Evolutionary conservation across 2,888 invertebrate genomes (phyloP).

Genomic region (Stramonita haemastoma): DNA sequence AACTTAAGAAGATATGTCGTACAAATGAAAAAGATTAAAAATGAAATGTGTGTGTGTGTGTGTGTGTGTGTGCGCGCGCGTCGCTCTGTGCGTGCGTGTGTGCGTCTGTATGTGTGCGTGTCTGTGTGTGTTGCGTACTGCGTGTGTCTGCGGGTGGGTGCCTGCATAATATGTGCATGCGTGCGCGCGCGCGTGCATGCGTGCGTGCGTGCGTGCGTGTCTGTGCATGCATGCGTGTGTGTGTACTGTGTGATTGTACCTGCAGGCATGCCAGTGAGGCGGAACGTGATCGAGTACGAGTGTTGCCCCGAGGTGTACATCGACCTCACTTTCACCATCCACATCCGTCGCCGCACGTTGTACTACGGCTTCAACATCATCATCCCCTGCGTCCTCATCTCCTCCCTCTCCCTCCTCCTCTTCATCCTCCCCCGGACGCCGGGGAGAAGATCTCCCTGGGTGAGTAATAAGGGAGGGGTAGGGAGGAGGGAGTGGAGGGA

Average conservation of each 20-base stretch:
- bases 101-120: neutral
- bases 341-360: constrained; percentile 95
- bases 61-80: neutral
- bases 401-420: constrained; percentile 98
- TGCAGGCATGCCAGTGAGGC: constrained; percentile 74
- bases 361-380: constrained; percentile 99
- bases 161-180: neutral
- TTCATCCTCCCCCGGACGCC: constrained; percentile 99
- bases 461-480: constrained; percentile 77
- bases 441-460: constrained; percentile 99
- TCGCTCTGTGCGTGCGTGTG: neutral
- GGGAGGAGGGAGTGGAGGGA: neutral
- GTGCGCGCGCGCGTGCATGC: neutral
- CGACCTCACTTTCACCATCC: constrained; percentile 97
- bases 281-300: constrained; percentile 80
- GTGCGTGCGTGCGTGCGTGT: neutral
- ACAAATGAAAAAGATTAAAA: no score
- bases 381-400: constrained; percentile 98
- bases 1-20: no score
- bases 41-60: neutral
- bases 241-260: neutral
- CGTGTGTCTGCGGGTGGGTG: neutral
- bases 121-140: no score
- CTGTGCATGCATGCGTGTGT: neutral
- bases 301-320: constrained; percentile 90